Base-by-base conservation (phyloP, 2,888 invertebrate genomes). In the Gnatocerus cornutus region DNA sequence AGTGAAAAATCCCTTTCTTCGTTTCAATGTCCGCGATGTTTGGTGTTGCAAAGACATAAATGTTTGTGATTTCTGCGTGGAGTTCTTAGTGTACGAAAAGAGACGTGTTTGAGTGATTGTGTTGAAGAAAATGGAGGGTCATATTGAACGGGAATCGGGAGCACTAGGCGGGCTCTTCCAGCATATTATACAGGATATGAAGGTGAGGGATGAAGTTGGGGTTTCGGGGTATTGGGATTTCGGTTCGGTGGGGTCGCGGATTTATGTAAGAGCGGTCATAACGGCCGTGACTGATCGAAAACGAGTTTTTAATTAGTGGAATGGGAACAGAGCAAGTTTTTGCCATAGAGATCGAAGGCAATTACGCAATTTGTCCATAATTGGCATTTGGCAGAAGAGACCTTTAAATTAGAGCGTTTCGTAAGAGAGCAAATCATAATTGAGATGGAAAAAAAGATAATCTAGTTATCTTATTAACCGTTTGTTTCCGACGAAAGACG, bases 121-220 rank as follows among this genome's bases (percentile, higher is more conserved):
- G 52, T 43, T 16, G 46, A 62, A 29, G 16, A 30, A 21, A 33
- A 92, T 92, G 92, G 92, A 92, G 87, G 89, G 89, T 81, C 90
- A 81, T 67, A 87, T 90, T 81, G 93, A 93, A 84, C 90, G 93
- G 29, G 96, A 96, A 87, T 93, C 93, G 84, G 93, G 94, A 84
- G 95, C 95, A 77, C 88, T 97, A 82, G 97, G 97, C 86, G 95
- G 94, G 83, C 90, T 98, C 78, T 98, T 98, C 85, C 96, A 97
- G 86, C 95, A 96, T 85, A 96, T 98, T 79, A 93, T 98, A 80
- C 92, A 92, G 82, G 98, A 98, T 85, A 94, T 98, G 94, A 98
- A 98, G 94, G 98, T 97, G 89, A 88, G 90, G 86, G 50, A 13
- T 55, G 39, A 37, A 27, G 52, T 29, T 29, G 52, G 13, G 33